These are phyloP conservation scores for Coecobrya sp. DNA, from an alignment of 2,888 invertebrate genomes.

Conservation along the genomic window DNA sequence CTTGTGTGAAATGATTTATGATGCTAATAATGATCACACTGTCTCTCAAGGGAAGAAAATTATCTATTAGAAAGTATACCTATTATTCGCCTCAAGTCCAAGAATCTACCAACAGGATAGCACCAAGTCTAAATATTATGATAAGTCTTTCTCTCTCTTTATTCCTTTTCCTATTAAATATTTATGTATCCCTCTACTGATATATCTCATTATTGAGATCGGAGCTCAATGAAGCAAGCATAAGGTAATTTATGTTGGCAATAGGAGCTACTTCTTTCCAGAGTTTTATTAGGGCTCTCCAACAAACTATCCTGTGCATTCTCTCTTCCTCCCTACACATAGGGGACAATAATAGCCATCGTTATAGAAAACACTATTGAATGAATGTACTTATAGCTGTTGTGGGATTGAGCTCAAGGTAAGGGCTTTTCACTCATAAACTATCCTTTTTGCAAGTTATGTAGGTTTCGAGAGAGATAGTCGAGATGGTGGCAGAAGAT, in stretches of 20 bases:
- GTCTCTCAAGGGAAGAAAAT: conserved; percentile 22
- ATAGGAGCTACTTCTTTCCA: background rate
- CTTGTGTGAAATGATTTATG: conserved; percentile 61
- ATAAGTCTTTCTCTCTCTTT: background rate
- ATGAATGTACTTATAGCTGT: background rate
- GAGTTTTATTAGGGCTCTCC: background rate
- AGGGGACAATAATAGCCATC: too few relatives aligned
- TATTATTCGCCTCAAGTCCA: background rate
- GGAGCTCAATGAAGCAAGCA: conserved; percentile 28
- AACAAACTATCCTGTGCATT: too few relatives aligned
- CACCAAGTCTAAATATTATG: background rate
- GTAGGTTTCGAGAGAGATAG: background rate
- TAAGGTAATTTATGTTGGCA: background rate
- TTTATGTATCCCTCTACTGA: background rate
- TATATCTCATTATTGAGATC: conserved; percentile 37
- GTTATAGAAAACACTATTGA: background rate
- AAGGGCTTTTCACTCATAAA: conserved; percentile 54
- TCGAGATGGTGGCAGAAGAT: background rate
- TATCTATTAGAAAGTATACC: conserved; percentile 33
- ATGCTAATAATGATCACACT: conserved; percentile 48
- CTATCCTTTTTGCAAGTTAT: background rate
- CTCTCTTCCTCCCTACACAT: too few relatives aligned
- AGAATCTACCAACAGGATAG: background rate
- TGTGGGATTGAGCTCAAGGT: conserved; percentile 55
- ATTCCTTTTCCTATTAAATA: background rate